Evolutionary conservation across 2,888 invertebrate genomes (phyloP), one percentile per base, ranked within the genome.

Genomic region (Drosophila mayaguana): DNA sequence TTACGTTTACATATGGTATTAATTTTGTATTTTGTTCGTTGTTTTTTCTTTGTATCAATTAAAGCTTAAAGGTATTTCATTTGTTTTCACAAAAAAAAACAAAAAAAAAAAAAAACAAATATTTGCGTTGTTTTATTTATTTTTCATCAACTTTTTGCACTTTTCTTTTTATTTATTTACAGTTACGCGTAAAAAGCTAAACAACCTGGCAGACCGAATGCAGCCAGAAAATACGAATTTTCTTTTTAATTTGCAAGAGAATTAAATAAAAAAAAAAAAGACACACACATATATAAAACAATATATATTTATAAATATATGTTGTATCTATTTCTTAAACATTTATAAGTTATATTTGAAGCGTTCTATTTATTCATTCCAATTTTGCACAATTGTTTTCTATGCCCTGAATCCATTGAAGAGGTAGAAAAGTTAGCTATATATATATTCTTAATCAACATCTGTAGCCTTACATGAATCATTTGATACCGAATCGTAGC

Each of bases 181-280:
- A 88, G 89, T 74, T 53, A 51, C 73, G 62, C 86, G 80, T 63
- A 85, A 88, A 75, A 67, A 63, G 70, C 84, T 72, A 68, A 78
- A 66, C 81, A 67, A 32, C 72, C 72, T 86, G 81, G 70, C 83
- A 70, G 83, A 86, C 60, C 81, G 68, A 63, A 70, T 83, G 63
- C 72, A 85, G 64, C 60, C 66, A 65, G 65, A 75, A 28, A 60
- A 56, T 48, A 28, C n/a, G 32, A 68, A 73, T 74, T 73, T 67
- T 51, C 48, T 67, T 67, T 66, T 67, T 14, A 61, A 74, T 62
- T 61, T 78, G 12, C 60, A 53, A 63, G 60, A 70, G 43, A 70
- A 70, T 62, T 77, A 38, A 46, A 25, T 9, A 1, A 5, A 28
- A 28, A 48, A 9, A 18, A 14, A 28, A 20, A 9, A 28, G n/a